phyloP scores from a whole-genome alignment of 2,888 invertebrate genomes.

The Cheilosia soror region DNA sequence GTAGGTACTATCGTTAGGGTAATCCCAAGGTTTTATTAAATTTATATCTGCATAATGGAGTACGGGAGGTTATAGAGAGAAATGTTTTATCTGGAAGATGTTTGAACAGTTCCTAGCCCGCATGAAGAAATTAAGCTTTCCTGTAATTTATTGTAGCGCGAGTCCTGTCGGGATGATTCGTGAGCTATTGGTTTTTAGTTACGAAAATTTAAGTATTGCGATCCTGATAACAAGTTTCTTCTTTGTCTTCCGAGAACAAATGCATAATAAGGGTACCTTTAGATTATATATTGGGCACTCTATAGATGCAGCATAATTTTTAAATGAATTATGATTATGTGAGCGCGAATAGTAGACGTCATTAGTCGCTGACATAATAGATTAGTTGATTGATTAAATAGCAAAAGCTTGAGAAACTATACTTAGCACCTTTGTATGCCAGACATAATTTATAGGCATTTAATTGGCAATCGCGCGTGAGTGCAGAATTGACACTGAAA shows the following conservation, averaged over 20 bases:
- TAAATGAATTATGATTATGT: slow-evolving; percentile 13
- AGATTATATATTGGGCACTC: slow-evolving; percentile 13
- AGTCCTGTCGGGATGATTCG: slow-evolving; percentile 58
- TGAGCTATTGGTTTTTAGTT: slow-evolving; percentile 49
- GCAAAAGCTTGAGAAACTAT: slow-evolving; percentile 44
- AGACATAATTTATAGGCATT: too few relatives aligned
- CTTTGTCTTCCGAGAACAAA: slow-evolving; percentile 10
- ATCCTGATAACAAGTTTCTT: background rate
- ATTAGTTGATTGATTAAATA: slow-evolving; percentile 47
- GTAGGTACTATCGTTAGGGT: slow-evolving; percentile 44
- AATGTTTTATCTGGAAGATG: slow-evolving; percentile 58
- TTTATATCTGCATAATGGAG: slow-evolving; percentile 47
- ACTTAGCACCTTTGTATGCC: slow-evolving; percentile 23
- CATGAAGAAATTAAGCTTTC: slow-evolving; percentile 60
- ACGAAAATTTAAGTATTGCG: slow-evolving; percentile 42
- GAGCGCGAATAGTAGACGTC: slow-evolving; percentile 27
- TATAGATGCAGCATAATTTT: background rate
- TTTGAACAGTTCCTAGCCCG: slow-evolving; percentile 63
- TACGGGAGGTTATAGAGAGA: slow-evolving; percentile 14
- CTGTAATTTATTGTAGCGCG: slow-evolving; percentile 62
- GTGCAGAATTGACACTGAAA: slow-evolving; percentile 29
- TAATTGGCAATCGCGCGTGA: background rate
- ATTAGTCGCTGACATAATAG: slow-evolving; percentile 46
- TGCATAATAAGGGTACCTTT: slow-evolving; percentile 24
- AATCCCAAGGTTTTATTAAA: slow-evolving; percentile 65